These are phyloP conservation scores for Hyposoter didymator DNA, from an alignment of 2,888 invertebrate genomes.

Conservation along the genomic window DNA sequence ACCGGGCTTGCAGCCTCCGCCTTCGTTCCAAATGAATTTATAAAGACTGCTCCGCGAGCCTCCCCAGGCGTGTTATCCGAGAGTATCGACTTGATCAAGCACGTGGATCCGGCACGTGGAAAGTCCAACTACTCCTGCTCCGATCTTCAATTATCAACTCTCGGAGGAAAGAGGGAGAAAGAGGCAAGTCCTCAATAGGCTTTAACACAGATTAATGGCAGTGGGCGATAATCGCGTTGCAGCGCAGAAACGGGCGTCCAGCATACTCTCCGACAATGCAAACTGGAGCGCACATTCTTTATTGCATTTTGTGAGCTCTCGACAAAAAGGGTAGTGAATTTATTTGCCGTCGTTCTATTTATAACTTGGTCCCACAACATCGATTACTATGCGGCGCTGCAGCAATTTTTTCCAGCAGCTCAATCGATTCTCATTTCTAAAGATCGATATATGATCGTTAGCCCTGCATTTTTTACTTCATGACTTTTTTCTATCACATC, in stretches of 20 bases:
- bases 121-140: slow-evolving; percentile 55
- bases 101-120: slow-evolving; percentile 54
- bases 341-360: background rate
- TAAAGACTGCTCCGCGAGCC: slow-evolving; percentile 67
- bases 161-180: slow-evolving; percentile 28
- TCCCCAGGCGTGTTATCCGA: slow-evolving; percentile 9
- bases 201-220: slow-evolving; percentile 78
- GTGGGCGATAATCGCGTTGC: slow-evolving; percentile 51
- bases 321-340: background rate
- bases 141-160: slow-evolving; percentile 72
- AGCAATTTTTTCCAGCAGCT: background rate
- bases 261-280: slow-evolving; percentile 4
- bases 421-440: background rate
- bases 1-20: slow-evolving; percentile 63
- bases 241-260: background rate
- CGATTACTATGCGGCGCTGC: background rate
- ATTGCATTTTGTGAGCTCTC: slow-evolving; percentile 9
- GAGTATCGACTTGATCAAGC: slow-evolving; percentile 47
- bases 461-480: too few relatives aligned
- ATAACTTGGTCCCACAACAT: background rate
- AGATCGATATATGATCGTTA: background rate
- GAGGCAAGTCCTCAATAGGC: slow-evolving; percentile 71
- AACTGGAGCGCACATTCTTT: slow-evolving; percentile 11
- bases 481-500: too few relatives aligned
- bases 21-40: slow-evolving; percentile 77